These are phyloP conservation scores for Dicyrtoma fusca DNA, from an alignment of 2,888 invertebrate genomes.

Conservation along the genomic window DNA sequence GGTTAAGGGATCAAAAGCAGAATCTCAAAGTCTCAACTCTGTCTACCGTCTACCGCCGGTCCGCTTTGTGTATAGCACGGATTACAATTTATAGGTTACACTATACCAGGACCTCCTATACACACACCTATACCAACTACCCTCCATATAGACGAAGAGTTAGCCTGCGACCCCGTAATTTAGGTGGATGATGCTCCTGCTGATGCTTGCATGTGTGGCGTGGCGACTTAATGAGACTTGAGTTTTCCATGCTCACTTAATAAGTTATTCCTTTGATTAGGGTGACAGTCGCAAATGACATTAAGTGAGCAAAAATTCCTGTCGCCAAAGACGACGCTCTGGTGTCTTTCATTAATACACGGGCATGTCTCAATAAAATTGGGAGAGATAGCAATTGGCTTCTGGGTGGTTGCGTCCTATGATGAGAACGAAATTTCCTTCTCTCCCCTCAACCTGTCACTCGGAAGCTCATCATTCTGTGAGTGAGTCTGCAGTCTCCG, in stretches of 20 bases:
- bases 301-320: slow-evolving; percentile 33
- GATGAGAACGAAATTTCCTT: slow-evolving; percentile 35
- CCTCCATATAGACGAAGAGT: no score
- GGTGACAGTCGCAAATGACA: slow-evolving; percentile 28
- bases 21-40: no score
- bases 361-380: slow-evolving; percentile 34
- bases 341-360: slow-evolving; percentile 30
- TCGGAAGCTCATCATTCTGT: slow-evolving; percentile 38
- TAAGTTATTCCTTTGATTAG: slow-evolving; percentile 32
- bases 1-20: no score
- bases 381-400: slow-evolving; percentile 34
- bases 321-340: slow-evolving; percentile 13
- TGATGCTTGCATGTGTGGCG: slow-evolving; percentile 17
- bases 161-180: neutral
- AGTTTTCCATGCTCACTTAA: no score
- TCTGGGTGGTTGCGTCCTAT: slow-evolving; percentile 40
- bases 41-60: no score
- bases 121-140: no score
- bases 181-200: no score
- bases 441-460: slow-evolving; percentile 38
- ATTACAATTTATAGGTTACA: no score
- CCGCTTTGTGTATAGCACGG: no score
- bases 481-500: neutral
- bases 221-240: slow-evolving; percentile 32
- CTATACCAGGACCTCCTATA: no score